Percentiles rank a stretch among this genome's conserved stretches.
These are phyloP conservation scores for Anthopleura xanthogrammica DNA, from an alignment of 92 coral and sea anemone genomes.

Conservation along the genomic window DNA sequence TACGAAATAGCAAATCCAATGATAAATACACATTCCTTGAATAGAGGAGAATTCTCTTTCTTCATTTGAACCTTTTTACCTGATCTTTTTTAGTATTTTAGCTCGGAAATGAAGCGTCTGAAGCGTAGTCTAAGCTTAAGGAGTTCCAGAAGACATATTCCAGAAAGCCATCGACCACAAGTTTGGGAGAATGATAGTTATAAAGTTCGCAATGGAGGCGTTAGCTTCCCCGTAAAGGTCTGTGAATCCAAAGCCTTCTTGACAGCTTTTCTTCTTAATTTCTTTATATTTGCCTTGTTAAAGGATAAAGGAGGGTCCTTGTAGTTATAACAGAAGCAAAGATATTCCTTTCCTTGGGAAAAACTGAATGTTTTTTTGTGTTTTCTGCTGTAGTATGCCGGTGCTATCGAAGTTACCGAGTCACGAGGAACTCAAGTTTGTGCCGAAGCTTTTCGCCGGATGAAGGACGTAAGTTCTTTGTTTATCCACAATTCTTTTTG, in stretches of 20 bases:
- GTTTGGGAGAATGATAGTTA: constrained; percentile 99
- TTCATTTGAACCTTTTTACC: constrained; percentile 16
- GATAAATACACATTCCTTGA: constrained; percentile 31
- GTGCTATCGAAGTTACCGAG: constrained; percentile 91
- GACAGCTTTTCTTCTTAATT: background rate
- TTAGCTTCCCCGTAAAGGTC: constrained; percentile 98
- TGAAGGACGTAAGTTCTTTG: constrained; percentile 70
- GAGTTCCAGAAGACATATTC: constrained; percentile 90
- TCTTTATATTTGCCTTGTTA: background rate
- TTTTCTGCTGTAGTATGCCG: constrained; percentile 64
- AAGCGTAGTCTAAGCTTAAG: constrained; percentile 91
- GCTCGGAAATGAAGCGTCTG: constrained; percentile 73
- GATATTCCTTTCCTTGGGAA: background rate
- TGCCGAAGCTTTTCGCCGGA: constrained; percentile 90
- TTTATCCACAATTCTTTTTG: constrained; percentile 10
- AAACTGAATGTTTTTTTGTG: constrained; percentile 19
- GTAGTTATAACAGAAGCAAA: background rate
- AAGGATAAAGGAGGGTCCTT: background rate
- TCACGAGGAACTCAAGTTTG: constrained; percentile 98
- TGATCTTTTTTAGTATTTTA: background rate
- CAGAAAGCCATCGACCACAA: constrained; percentile 96
- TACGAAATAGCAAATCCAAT: constrained; percentile 30
- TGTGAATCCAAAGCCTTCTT: constrained; percentile 12
- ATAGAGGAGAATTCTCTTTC: constrained; percentile 12
- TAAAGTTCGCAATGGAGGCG: constrained; percentile 98